Base-by-base conservation (phyloP, 2,888 invertebrate species). In the Stramonita haemastoma region DNA sequence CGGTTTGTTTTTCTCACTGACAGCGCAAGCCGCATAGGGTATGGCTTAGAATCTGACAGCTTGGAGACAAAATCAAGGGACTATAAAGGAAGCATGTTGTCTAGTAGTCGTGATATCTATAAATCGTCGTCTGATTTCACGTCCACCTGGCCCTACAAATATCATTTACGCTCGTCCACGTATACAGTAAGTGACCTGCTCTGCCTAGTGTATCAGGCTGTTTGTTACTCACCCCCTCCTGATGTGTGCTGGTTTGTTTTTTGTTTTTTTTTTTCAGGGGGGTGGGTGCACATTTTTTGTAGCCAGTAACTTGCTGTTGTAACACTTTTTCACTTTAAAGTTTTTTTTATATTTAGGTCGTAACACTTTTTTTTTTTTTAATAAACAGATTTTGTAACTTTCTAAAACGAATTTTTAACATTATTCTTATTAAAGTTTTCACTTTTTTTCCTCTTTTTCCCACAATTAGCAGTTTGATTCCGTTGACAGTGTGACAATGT, bases 121-220 rank as follows among this genome's bases (percentile, higher is more conserved):
- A 90, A 89, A 86, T n/a, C 89, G n/a, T 56, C 91, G 89, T 91
- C 90, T 81, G 92, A 92, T 87, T 91, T 91, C 73, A 91, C 91
- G 81, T 91, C 92, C 89, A 91, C 93, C 70, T 94, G 94, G 94
- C 94, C 94, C 79, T 93, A 94, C 93, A 94, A 94, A 93, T 94
- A 94, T 93, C 93, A 93, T 91, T 94, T 93, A 90, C 92, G 93
- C 84, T 93, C 86, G 22, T 66, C 92, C 87, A 92, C 92, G 85
- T 91, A 93, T 34, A 93, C 94, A 91, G 93, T 93, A 93, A 93
- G 93, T 93, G 87, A 86, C 36, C 46, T 15, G 26, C 81, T 22
- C 81, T 36, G n/a, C 81, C 22, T 83, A 46, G 81, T 83, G 81
- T 46, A 83, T 6, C 81, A 13, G 22, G 79, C 79, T 79, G 79